Percentiles rank a stretch among this genome's conserved stretches.
Evolutionary conservation across 2,888 invertebrate species (phyloP).

Genomic region (Orchesella flavescens): DNA sequence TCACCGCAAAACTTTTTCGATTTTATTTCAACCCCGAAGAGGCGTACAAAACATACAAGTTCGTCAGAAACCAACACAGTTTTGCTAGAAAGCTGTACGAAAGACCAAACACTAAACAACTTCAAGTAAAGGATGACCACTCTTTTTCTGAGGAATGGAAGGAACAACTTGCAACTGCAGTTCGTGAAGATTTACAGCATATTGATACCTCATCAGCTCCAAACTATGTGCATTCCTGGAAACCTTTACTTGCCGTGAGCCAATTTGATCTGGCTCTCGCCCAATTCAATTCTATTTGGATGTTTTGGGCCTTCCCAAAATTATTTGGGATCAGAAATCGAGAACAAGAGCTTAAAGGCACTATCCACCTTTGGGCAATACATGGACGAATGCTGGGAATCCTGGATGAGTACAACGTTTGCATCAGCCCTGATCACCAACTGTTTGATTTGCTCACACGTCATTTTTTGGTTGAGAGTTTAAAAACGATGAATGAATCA

Average conservation of each 20-base stretch:
- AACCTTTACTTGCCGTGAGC: constrained; percentile 72
- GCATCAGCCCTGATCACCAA: constrained; percentile 36
- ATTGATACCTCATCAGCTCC: constrained; percentile 46
- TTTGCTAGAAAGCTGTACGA: too few species aligned
- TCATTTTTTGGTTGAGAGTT: constrained; percentile 52
- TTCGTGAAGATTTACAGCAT: constrained; percentile 43
- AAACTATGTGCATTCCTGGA: constrained; percentile 49
- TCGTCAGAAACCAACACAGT: too few species aligned
- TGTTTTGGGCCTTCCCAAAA: constrained; percentile 72
- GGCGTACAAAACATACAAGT: too few species aligned
- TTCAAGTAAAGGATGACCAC: not conserved
- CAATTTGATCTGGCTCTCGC: constrained; percentile 75
- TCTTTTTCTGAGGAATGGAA: not conserved
- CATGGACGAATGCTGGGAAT: constrained; percentile 60
- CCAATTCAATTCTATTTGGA: constrained; percentile 74
- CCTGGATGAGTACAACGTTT: constrained; percentile 64
- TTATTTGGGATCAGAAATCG: constrained; percentile 39
- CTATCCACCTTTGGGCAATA: constrained; percentile 62
- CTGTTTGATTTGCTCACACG: constrained; percentile 37
- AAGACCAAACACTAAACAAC: not conserved
- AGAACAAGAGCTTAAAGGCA: constrained; percentile 36
- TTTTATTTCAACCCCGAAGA: too few species aligned
- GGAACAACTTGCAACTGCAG: constrained; percentile 30
- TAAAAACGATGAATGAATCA: constrained; percentile 51
- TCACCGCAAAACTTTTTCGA: too few species aligned